Evolutionary conservation across 2,113 vertebrate genomes (phyloP).

Genomic region (Azemiops feae): DNA sequence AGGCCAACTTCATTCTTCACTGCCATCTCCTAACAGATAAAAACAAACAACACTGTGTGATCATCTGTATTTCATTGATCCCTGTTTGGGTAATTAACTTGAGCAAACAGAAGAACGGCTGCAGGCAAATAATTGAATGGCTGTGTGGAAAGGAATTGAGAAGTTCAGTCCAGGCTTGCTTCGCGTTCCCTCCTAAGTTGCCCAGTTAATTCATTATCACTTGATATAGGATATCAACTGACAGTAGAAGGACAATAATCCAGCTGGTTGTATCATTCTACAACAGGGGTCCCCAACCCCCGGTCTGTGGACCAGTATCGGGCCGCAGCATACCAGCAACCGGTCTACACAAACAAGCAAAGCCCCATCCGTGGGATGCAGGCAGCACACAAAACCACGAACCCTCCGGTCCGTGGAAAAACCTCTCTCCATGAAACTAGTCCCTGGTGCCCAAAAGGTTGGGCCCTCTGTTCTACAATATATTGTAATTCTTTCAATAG

Average conservation of each 20-base stretch:
- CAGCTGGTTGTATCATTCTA: not conserved
- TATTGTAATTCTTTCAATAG: not conserved
- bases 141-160: not conserved
- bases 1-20: constrained; percentile 88
- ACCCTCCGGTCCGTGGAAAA: no score
- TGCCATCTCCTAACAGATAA: constrained; percentile 82
- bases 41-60: not conserved
- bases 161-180: not conserved
- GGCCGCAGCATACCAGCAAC: no score
- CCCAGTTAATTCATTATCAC: not conserved
- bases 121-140: not conserved
- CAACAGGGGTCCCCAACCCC: no score
- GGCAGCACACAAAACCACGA: no score
- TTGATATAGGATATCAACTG: not conserved
- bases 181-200: not conserved
- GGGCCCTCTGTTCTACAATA: not conserved
- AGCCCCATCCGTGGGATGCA: no score
- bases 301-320: no score
- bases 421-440: no score
- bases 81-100: not conserved
- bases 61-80: not conserved
- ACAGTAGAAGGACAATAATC: not conserved
- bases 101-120: not conserved
- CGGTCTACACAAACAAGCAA: no score
- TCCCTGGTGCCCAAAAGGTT: no score